Base-by-base conservation (phyloP, 2,113 vertebrate species). In the Nothoprocta pentlandii region DNA sequence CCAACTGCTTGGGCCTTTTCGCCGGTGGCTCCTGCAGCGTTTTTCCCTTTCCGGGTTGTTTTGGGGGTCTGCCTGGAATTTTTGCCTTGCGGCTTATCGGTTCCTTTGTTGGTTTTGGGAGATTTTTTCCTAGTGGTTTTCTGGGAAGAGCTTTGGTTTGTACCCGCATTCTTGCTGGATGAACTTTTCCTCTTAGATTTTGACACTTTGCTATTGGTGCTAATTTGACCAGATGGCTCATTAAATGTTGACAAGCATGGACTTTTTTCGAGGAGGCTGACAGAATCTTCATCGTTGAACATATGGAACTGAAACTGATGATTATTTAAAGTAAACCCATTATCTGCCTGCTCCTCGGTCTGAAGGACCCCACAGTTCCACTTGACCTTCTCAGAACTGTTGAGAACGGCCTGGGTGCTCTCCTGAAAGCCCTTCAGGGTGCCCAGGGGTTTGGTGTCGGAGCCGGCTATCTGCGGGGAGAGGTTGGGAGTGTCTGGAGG, bases 401-500 rank as follows among this genome's bases (percentile, higher is more conserved):
- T 98, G 93, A 99, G 95, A 79, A 96, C 46, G 9, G 98, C 97
- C 88, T 98, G 98, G 81, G 97, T 94, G 62, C 97, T 98, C 76
- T 99, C 99, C 90, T 98, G 99, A 92, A 99, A 99, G 83, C 98
- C 98, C 91, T 98, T 99, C 80, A 98, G 93, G 78, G 98, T 98
- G 79, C 98, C 98, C 46, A 98, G 89, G 30, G 98, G 98, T 95
- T 99, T 99, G 92, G 98, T 85, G 76, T 99, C 99, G 6, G 98
- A 98, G 75, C 98, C 98, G 80, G 98, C 97, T 95, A 99, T 99
- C 97, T 99, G 99, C 4, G 99, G 99, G 80, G 99, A 99, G 96
- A 99, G 98, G 97, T 98, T 99, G 53, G 99, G 99, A 76, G 99
- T 99, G 96, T 99, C 99, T 1, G 99, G 99, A 87, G 99, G 99